Base-by-base conservation (phyloP, 2,888 invertebrate species). In the Apantesis nais region DNA sequence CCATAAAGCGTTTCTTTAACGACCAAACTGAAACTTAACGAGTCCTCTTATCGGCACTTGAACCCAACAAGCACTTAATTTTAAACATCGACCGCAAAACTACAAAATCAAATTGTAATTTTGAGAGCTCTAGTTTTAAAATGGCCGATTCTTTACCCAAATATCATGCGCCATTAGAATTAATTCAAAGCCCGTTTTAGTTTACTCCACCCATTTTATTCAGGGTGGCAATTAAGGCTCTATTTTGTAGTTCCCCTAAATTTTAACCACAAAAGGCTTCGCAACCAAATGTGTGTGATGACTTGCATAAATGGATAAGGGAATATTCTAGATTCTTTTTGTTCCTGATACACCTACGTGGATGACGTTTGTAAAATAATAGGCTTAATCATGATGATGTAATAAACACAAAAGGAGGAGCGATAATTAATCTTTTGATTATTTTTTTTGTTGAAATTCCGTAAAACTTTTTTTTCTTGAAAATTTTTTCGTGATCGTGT, bases 221-320 rank as follows among this genome's bases (percentile, higher is more conserved):
- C 62, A 76, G 29, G 66, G 66, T 29, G 67, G 75, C 78, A 80
- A 76, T 81, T 80, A 79, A 75, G 74, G 67, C 76, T 77, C 79
- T 80, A 80, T 79, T 77, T 80, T 74, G 76, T 79, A 81, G 74
- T 79, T 72, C 67, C 75, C 77, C 82, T 74, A 76, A 81, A 81
- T 81, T 79, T 75, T 64, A 67, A 73, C 62, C 69, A 73, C 77
- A 76, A 79, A 80, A 73, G 77, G 72, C 70, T 74, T 69, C 60
- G 67, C 44, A 25, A 66, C 60, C 65, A 64, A 69, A 67, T 68
- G 68, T 73, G 67, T 66, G 67, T 60, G 67, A 73, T 73, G 72
- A 73, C 69, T 69, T 22, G 69, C 60, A 61, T 29, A 55, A 67
- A 70, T 39, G 58, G n/a, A 52, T 31, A 31, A 66, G 69, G 61